phyloP scores from a whole-genome alignment of 2,113 vertebrate species.

The Calypte anna region DNA sequence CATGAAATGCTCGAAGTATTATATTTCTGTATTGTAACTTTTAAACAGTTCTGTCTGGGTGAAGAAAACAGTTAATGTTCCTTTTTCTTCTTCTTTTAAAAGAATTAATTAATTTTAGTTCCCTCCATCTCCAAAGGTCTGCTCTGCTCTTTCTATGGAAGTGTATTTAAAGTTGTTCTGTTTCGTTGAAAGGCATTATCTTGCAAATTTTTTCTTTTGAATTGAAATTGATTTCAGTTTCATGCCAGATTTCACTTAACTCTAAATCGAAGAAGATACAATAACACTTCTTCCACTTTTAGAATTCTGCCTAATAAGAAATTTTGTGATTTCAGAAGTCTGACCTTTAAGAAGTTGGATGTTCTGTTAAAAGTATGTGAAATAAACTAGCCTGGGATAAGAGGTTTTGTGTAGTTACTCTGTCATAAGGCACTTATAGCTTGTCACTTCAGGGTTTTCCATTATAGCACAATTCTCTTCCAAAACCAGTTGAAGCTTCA shows the following conservation, averaged over 20 bases:
- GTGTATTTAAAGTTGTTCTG: not conserved
- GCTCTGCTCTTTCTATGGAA: not conserved
- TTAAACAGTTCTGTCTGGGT: not conserved
- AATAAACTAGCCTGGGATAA: not conserved
- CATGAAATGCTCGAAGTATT: not conserved
- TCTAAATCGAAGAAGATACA: not conserved
- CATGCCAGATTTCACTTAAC: not conserved
- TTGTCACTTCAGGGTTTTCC: not conserved
- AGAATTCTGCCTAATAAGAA: not conserved
- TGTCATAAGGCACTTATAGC: not conserved
- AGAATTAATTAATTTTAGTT: not conserved
- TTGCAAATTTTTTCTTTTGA: not conserved
- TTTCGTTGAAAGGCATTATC: not conserved
- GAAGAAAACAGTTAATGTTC: not conserved
- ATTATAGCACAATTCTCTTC: not conserved
- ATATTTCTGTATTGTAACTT: not conserved
- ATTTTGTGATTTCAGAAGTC: not conserved
- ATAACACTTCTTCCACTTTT: not conserved
- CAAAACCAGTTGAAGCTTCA: not conserved
- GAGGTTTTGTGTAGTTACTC: not conserved
- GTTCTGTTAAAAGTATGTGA: not conserved
- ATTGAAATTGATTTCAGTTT: conserved; percentile 1
- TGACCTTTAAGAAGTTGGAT: not conserved
- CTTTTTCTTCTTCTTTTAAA: not conserved
- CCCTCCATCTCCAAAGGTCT: not conserved